Evolutionary conservation across 2,113 vertebrate species (phyloP), one percentile per base, ranked within the genome.

Genomic region (Budorcas taxicolor): DNA sequence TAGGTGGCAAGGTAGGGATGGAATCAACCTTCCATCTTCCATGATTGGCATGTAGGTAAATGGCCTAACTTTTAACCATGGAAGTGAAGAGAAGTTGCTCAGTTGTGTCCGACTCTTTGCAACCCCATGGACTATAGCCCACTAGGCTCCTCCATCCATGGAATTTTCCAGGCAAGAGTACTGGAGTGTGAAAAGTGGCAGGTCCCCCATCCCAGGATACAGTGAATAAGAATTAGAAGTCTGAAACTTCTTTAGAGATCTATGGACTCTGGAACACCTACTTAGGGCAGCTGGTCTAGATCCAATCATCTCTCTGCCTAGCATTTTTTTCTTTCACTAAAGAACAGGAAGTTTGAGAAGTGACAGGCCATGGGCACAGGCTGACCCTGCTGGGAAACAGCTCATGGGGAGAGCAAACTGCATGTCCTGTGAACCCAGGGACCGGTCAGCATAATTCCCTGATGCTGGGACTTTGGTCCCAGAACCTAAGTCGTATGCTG

Each of bases 311-410:
- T 76, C 47, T 83, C 57, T 85, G 58, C 76, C 64, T 64, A 14
- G 31, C 6, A 5, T 45, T 53, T 87, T 50, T 47, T 36, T 33
- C 23, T 50, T 52, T 36, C 60, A 85, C 50, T 91, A 57, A 84
- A 85, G 81, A 84, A 57, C 52, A 87, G 76, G 76, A 95, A 95
- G 94, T 84, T 62, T 78, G 80, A 91, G 71, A 95, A 90, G 90
- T 16, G 67, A 87, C 84, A 97, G 84, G 74, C 31, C 31, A n/a
- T 45, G 55, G 64, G 50, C 53, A 55, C 58, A 62, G 76, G 36
- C 64, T 45, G 29, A 17, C 33, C n/a, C n/a, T 60, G 25, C 71
- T n/a, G 58, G 64, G 88, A 91, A 88, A 84, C 14, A 93, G 58
- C 53, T 43, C 45, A 23, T 47, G 58, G 7, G 57, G 87, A 83